phyloP scores from a whole-genome alignment of 2,888 invertebrate genomes.

The Xanthorhoe spadicearia region DNA sequence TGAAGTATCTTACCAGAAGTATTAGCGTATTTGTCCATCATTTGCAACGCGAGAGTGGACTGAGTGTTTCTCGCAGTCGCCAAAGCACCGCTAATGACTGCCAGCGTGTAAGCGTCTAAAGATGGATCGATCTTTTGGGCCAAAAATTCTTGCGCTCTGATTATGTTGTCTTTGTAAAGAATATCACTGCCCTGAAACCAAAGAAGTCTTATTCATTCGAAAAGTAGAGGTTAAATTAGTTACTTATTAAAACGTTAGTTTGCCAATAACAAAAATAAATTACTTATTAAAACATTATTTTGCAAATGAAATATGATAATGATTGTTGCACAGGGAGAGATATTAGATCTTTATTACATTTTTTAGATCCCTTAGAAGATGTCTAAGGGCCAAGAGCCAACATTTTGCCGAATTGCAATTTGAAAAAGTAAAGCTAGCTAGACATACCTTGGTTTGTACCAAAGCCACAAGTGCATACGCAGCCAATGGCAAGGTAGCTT shows the following conservation, averaged over 20 bases:
- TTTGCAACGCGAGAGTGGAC: slow-evolving; percentile 84
- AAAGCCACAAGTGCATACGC: slow-evolving; percentile 92
- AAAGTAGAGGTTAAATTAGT: no score
- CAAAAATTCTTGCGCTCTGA: slow-evolving; percentile 91
- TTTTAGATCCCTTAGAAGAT: no score
- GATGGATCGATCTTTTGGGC: slow-evolving; percentile 86
- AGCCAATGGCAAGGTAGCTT: slow-evolving; percentile 87
- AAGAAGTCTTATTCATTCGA: not conserved
- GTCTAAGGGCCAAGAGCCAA: no score
- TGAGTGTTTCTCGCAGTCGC: slow-evolving; percentile 90
- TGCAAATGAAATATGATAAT: no score
- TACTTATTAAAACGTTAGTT: no score
- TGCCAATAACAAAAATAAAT: no score
- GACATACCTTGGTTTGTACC: slow-evolving; percentile 83
- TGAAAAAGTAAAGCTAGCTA: no score
- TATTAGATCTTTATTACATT: no score
- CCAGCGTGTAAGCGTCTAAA: slow-evolving; percentile 89
- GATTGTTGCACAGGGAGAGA: no score
- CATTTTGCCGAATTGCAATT: no score
- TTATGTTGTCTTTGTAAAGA: slow-evolving; percentile 87
- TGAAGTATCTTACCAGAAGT: slow-evolving; percentile 65
- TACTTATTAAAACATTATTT: no score
- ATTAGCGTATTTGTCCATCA: slow-evolving; percentile 79
- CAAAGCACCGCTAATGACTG: slow-evolving; percentile 91
- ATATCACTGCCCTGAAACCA: slow-evolving; percentile 65